Evolutionary conservation across 1,140 invertebrate genomes (phyloP), one percentile per base, ranked within the genome.

Genomic region (Heterodera schachtii): DNA sequence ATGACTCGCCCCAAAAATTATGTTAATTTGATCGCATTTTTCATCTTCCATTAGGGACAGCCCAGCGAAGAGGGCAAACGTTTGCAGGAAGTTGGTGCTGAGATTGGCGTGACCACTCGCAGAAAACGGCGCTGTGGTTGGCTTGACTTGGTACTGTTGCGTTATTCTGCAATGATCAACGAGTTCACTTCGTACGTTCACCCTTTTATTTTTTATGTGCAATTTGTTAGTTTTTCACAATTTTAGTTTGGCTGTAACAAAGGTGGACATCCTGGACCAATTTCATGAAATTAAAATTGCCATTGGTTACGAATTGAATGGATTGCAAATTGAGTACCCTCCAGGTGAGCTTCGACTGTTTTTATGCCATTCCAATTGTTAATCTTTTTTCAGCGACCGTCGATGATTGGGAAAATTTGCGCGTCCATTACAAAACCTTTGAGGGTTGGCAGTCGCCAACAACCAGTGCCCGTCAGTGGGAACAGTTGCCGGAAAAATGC

Each of bases 81-180:
- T 73, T 91, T 99, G 16, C 95, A 97, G 89, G 92, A 92, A 21
- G 93, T 93, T 80, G 98, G 98, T 9, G 93, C 93, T 84, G 98
- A 99, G 91, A 92, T 96, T 89, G 98, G 98, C 43, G 97, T 98
- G 0, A 99, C 98, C 0, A 99, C 98, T 4, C 95, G 94, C 84
- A 91, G 98, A 67, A 95, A 94, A 90, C 93, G 98, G 64, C 93
- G 97, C n/a, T 98, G 97, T 90, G 98, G 98, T 67, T 99, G 98
- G 98, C 91, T 99, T 11, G 98, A 99, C 92, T 92, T 97, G 49
- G 93, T 95, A 57, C 92, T 98, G 73, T 92, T 99, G 0, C 93
- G 93, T 85, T 97, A 96, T 90, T 96, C 96, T 0, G 93, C 94
- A 57, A 94, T 96, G 92, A 95, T 99, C 81, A 99, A 99, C 92